Evolutionary conservation across 2,888 invertebrate species (phyloP).

Genomic region (Drosophila diplacantha): DNA sequence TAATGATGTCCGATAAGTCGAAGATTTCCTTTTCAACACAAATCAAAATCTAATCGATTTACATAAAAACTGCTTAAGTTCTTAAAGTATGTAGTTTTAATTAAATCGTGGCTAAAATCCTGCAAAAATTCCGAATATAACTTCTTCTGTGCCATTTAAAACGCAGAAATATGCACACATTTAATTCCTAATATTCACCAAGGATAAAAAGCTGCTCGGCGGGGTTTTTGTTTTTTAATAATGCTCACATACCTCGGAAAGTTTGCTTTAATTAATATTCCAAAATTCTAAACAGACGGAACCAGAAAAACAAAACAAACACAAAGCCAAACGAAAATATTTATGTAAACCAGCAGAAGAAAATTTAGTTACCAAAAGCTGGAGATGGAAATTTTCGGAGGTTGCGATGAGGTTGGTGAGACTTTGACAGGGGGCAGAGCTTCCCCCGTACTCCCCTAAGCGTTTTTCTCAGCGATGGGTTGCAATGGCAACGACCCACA

Average conservation of each 20-base stretch:
- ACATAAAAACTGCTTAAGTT: no score
- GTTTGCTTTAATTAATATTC: slow-evolving; percentile 40
- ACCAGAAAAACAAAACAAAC: slow-evolving; percentile 34
- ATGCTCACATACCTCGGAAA: slow-evolving; percentile 23
- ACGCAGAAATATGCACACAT: neutral
- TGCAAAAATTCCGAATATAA: neutral
- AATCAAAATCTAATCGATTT: neutral
- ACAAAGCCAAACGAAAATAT: slow-evolving; percentile 21
- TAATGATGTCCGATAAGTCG: no score
- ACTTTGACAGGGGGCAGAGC: neutral
- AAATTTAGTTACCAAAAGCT: slow-evolving; percentile 21
- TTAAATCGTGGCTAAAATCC: neutral
- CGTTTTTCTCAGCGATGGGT: slow-evolving; percentile 19
- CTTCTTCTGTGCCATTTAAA: neutral
- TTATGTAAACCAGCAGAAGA: slow-evolving; percentile 26
- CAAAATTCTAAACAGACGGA: slow-evolving; percentile 33
- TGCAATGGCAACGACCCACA: slow-evolving; percentile 32
- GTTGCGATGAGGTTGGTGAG: neutral
- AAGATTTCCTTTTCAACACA: no score
- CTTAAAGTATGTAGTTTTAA: no score
- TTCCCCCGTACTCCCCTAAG: neutral
- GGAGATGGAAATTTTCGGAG: slow-evolving; percentile 1
- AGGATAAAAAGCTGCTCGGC: slow-evolving; percentile 4
- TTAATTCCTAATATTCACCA: neutral
- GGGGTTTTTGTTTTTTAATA: slow-evolving; percentile 15